Base-by-base conservation (phyloP, 1,140 invertebrate genomes). In the Eumaeus atala region DNA sequence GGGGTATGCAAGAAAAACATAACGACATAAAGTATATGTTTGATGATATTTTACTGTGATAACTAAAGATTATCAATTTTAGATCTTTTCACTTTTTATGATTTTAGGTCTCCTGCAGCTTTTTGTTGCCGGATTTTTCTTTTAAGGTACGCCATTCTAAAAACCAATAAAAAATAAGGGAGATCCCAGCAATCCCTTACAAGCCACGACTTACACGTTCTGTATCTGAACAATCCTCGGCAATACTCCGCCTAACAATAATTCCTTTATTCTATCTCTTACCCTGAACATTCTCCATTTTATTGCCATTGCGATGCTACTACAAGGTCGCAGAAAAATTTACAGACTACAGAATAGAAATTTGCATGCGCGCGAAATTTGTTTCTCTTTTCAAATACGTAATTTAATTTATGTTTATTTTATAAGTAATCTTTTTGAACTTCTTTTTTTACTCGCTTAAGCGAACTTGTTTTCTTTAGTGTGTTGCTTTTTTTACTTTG, bases 261-360 rank as follows among this genome's bases (percentile, higher is more conserved):
- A 44, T 44, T 44, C 16, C 40, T 44, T 44, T 44, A 44, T 44
- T 44, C 40, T 14, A 16, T 16, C 40, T 44, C 40, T 6, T 6
- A 44, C 40, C 14, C 40, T 7, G 40, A 9, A 14, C 3, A 44
- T 44, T 44, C 40, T 9, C 16, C 40, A 17, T 5, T 14, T 44
- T 44, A 44, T 44, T 44, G 40, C 40, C 40, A 9, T 4, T 1
- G 12, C 12, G 16, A 44, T 44, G 17, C 17, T 44, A 7, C 40
- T 4, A 12, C 12, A 17, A 44, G 14, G 40, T 44, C 17, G 14
- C 17, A 44, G 12, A 44, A 6, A 44, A 44, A 12, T 12, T 14
- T 16, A 14, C 16, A 14, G 40, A 40, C 14, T 44, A 44, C 16
- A 44, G 16, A 6, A 9, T 16, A 9, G 40, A 9, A 44, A 14